Evolutionary conservation across 2,113 vertebrate genomes (phyloP).

Genomic region (Clarias gariepinus): DNA sequence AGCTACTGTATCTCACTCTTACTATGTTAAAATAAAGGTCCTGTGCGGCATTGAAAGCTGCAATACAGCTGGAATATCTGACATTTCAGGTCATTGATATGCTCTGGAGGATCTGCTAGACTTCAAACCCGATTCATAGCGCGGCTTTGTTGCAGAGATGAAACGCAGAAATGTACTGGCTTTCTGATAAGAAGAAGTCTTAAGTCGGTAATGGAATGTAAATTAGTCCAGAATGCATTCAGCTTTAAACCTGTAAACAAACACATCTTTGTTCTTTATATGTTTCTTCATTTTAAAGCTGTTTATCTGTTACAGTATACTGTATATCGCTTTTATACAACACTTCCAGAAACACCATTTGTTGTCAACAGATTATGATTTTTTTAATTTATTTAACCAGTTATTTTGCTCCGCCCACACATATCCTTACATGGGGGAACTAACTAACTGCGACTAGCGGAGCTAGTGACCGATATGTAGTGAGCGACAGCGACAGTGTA

Average conservation of each 20-base stretch:
- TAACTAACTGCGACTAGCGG: too few relatives aligned
- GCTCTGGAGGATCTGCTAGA: conserved; percentile 17
- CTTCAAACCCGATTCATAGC: conserved; percentile 32
- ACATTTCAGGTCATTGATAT: conserved; percentile 46
- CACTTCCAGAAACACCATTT: too few relatives aligned
- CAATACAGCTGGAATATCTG: conserved; percentile 40
- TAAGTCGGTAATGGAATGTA: neutral
- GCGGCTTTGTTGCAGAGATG: conserved; percentile 28
- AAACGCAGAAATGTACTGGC: neutral
- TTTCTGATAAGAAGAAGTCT: neutral
- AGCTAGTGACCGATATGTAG: too few relatives aligned
- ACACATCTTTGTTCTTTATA: neutral
- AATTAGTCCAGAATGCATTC: neutral
- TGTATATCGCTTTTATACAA: too few relatives aligned
- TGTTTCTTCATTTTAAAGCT: neutral
- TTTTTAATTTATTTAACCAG: too few relatives aligned
- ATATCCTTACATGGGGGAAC: too few relatives aligned
- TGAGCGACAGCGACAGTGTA: too few relatives aligned
- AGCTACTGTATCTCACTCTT: conserved; percentile 2
- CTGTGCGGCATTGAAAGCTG: conserved; percentile 23
- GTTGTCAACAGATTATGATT: too few relatives aligned
- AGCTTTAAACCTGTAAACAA: neutral
- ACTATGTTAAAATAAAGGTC: conserved; percentile 34
- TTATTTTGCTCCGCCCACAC: too few relatives aligned
- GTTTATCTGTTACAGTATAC: neutral